Evolutionary conservation across 2,888 invertebrate genomes (phyloP).

Genomic region (Platerodrilus igneus): DNA sequence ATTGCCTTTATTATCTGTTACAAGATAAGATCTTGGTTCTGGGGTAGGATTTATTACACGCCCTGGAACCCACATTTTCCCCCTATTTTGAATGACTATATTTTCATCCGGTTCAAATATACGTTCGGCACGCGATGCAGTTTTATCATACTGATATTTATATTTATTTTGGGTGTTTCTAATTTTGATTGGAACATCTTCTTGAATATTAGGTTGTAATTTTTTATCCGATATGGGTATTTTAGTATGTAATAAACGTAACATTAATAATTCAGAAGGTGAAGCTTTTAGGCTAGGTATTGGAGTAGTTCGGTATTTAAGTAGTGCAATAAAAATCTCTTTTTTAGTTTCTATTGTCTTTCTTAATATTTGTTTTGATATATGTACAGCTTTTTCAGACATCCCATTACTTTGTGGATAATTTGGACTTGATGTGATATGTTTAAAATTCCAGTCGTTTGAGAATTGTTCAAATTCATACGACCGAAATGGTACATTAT

Average conservation of each 20-base stretch:
- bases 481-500: constrained; percentile 28
- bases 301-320: constrained; percentile 19
- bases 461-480: constrained; percentile 22
- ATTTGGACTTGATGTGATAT: constrained; percentile 25
- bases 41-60: too few relatives aligned
- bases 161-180: too few relatives aligned
- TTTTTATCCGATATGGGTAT: constrained; percentile 7
- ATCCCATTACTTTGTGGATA: constrained; percentile 18
- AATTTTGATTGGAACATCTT: too few relatives aligned
- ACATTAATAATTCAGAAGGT: constrained; percentile 16
- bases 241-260: constrained; percentile 14
- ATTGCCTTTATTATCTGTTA: too few relatives aligned
- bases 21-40: too few relatives aligned
- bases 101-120: neutral
- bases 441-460: constrained; percentile 21
- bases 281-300: constrained; percentile 11
- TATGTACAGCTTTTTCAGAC: constrained; percentile 27
- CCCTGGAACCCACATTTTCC: too few relatives aligned
- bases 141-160: too few relatives aligned
- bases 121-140: too few relatives aligned
- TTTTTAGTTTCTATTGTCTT: constrained; percentile 12
- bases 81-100: constrained; percentile 2
- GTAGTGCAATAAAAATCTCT: constrained; percentile 10
- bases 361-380: constrained; percentile 20
- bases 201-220: constrained; percentile 1